Percentiles rank a stretch among this genome's conserved stretches.
Conservation (phyloP, 2,113 vertebrate species). For the Agelaius tricolor region DNA sequence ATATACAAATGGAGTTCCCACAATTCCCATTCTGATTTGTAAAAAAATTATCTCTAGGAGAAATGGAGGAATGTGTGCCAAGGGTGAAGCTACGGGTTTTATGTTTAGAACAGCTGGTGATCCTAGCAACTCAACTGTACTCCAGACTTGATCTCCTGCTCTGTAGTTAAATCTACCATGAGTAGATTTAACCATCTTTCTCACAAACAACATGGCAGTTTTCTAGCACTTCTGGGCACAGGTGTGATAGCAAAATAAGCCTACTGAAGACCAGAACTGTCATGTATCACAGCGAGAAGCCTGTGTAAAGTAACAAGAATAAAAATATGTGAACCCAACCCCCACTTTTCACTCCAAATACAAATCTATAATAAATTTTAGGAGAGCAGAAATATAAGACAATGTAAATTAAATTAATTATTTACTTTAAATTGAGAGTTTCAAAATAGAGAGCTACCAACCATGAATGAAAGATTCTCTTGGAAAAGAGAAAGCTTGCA, state of each 20-base stretch:
- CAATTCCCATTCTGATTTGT: not conserved
- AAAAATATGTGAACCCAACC: not conserved
- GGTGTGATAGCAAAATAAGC: not conserved
- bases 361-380: not conserved
- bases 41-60: not conserved
- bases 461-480: not conserved
- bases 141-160: not conserved
- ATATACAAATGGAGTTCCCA: not conserved
- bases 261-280: not conserved
- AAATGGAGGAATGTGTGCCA: not conserved
- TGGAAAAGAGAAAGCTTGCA: not conserved
- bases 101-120: not conserved
- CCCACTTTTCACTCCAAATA: not conserved
- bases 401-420: not conserved
- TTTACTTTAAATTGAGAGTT: not conserved
- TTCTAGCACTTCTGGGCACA: not conserved
- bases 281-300: not conserved
- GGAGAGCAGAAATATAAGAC: not conserved
- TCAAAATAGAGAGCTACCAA: not conserved
- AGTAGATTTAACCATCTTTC: not conserved
- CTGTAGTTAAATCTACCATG: too few relatives aligned
- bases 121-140: not conserved
- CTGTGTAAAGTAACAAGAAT: not conserved
- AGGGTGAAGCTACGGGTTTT: not conserved
- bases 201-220: not conserved